phyloP scores from a whole-genome alignment of 2,888 invertebrate genomes.

The Rosalia funebris region DNA sequence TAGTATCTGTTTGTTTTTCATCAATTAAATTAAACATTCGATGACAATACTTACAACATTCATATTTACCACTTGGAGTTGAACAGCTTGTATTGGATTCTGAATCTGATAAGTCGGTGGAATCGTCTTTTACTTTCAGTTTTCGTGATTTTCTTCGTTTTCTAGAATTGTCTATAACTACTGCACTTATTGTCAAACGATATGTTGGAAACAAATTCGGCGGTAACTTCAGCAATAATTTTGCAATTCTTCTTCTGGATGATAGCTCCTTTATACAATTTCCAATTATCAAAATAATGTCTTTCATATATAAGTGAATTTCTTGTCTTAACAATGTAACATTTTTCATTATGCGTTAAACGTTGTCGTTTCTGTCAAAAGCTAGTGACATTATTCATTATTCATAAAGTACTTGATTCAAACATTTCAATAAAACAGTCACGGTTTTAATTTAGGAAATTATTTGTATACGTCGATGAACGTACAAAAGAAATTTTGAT shows the following conservation, averaged over 20 bases:
- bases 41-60: constrained; percentile 36
- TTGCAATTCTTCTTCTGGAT: constrained; percentile 39
- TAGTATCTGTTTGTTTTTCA: not conserved
- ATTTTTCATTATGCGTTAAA: too few relatives aligned
- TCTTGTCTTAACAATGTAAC: not conserved
- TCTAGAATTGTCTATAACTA: constrained; percentile 36
- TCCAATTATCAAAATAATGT: constrained; percentile 32
- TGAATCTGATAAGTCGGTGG: too few relatives aligned
- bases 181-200: constrained; percentile 35
- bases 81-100: constrained; percentile 1
- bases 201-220: constrained; percentile 40
- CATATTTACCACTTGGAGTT: constrained; percentile 1
- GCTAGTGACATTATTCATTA: not conserved
- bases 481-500: too few relatives aligned
- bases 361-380: not conserved
- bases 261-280: constrained; percentile 32
- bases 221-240: constrained; percentile 42
- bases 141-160: constrained; percentile 28
- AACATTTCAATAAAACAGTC: too few relatives aligned
- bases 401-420: not conserved
- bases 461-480: too few relatives aligned
- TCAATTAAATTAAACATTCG: constrained; percentile 5
- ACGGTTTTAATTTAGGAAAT: too few relatives aligned
- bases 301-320: not conserved
- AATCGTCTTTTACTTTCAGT: not conserved